A percentile compares a stretch with the other conserved stretches of the same genome.
Conservation (phyloP, 1,140 invertebrate species). For the Portunus trituberculatus region DNA sequence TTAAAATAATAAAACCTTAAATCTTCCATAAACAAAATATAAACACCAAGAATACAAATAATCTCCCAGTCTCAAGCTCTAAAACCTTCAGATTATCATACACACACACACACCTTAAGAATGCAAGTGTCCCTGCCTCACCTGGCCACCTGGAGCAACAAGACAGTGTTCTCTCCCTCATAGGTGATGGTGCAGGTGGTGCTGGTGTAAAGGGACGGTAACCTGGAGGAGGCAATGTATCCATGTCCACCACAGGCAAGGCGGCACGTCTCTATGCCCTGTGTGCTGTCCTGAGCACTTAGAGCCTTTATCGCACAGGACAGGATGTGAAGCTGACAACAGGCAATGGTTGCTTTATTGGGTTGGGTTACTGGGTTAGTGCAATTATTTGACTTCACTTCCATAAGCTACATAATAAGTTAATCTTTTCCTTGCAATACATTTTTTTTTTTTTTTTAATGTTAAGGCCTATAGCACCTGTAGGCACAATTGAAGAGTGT, state of each 20-base stretch:
- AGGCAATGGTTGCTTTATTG: no score
- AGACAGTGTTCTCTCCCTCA: slow-evolving; percentile 96
- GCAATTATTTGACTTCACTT: no score
- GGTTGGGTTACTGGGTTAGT: no score
- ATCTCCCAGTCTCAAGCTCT: not conserved
- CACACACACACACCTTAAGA: not conserved
- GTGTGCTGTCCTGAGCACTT: slow-evolving; percentile 86
- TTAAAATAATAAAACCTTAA: no score
- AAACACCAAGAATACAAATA: no score
- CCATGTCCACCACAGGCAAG: slow-evolving; percentile 96
- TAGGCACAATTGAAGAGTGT: no score
- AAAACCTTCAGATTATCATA: not conserved
- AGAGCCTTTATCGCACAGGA: slow-evolving; percentile 95
- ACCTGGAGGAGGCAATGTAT: slow-evolving; percentile 91
- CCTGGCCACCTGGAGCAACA: slow-evolving; percentile 93
- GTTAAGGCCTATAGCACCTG: no score
- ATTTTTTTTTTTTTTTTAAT: no score
- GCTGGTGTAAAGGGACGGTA: slow-evolving; percentile 91
- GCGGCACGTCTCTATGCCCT: slow-evolving; percentile 90
- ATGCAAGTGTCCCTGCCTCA: not conserved
- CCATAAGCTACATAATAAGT: no score
- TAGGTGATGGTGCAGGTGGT: slow-evolving; percentile 94
- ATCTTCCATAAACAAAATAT: no score
- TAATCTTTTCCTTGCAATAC: no score
- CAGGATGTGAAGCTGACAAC: slow-evolving; percentile 89